Evolutionary conservation across 2,113 vertebrate genomes (phyloP), one percentile per base, ranked within the genome.

Genomic region (Tragelaphus scriptus): DNA sequence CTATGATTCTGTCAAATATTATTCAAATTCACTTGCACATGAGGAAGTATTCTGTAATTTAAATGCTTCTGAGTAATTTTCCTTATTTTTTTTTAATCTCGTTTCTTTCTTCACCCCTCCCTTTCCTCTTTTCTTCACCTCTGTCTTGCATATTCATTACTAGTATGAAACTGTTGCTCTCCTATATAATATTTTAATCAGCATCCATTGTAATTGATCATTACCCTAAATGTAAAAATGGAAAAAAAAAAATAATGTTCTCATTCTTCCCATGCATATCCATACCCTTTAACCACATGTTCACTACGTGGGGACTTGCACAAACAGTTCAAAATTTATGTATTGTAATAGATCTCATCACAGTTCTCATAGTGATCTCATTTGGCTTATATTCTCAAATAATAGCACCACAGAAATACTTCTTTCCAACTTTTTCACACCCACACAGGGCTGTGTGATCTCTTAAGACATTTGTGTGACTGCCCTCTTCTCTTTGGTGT

Each of bases 61-160:
- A 94, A 91, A 81, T 93, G 21, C 3, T 82, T 13, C 7, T 87
- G 51, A 30, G 11, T 47, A 63, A 61, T 63, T 94, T 87, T 85
- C 11, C 3, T 86, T 86, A 51, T 40, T 49, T 85, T 88, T 88
- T 88, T 56, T 25, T 3, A 26, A 51, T 75, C 40, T 71, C 77
- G 17, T 30, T 61, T 11, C 17, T 3, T 13, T 3, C 4, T 77
- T 65, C 65, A 68, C 2, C 19, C 4, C 19, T 75, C 6, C 68
- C 19, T 49, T 88, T 5, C 14, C 4, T 28, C 3, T 32, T 80
- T 9, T 14, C 3, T 88, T 79, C 15, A 9, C 2, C 28, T 87
- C 25, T n/a, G 0, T 11, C 36, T 32, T 65, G 0, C 5, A 3
- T 59, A 49, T 44, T 7, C 26, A n/a, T 6, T 55, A 32, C 5